These are phyloP conservation scores for Venturia canescens DNA, from an alignment of 1,140 invertebrate species.

Conservation along the genomic window DNA sequence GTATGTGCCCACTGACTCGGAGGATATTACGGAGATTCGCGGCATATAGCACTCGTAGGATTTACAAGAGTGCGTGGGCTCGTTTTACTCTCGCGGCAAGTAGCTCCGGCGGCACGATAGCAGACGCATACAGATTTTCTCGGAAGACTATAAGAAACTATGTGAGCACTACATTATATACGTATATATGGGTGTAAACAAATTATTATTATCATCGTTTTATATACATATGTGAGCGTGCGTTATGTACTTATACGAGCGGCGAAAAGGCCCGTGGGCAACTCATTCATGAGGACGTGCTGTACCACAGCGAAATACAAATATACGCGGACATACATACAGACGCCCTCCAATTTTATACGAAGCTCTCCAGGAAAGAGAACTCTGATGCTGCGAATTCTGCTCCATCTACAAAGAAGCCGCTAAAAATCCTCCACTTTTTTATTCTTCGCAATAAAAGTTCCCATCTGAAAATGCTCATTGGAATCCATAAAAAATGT, in stretches of 20 bases:
- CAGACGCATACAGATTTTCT: slow-evolving; percentile 28
- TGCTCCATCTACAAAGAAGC: slow-evolving; percentile 64
- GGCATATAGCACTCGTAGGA: slow-evolving; percentile 18
- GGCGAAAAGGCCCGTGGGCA: slow-evolving; percentile 32
- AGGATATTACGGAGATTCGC: neutral
- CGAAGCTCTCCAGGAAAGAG: slow-evolving; percentile 2
- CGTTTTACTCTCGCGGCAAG: slow-evolving; percentile 23
- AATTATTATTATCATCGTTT: neutral
- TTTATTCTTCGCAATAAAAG: neutral
- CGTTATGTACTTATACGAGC: slow-evolving; percentile 8
- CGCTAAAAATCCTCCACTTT: slow-evolving; percentile 48
- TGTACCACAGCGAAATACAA: slow-evolving; percentile 36
- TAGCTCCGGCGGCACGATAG: slow-evolving; percentile 3
- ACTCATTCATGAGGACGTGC: slow-evolving; percentile 20
- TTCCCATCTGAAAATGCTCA: slow-evolving; percentile 17
- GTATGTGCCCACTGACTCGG: neutral
- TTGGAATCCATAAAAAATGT: too few species aligned
- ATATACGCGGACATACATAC: neutral
- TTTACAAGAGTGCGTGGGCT: slow-evolving; percentile 48
- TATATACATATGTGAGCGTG: neutral
- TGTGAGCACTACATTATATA: neutral
- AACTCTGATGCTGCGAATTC: slow-evolving; percentile 21
- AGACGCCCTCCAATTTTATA: neutral
- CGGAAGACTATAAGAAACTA: slow-evolving; percentile 32
- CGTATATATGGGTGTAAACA: neutral